Conservation (phyloP, 2,888 invertebrate species). For the Pimpla rufipes region DNA sequence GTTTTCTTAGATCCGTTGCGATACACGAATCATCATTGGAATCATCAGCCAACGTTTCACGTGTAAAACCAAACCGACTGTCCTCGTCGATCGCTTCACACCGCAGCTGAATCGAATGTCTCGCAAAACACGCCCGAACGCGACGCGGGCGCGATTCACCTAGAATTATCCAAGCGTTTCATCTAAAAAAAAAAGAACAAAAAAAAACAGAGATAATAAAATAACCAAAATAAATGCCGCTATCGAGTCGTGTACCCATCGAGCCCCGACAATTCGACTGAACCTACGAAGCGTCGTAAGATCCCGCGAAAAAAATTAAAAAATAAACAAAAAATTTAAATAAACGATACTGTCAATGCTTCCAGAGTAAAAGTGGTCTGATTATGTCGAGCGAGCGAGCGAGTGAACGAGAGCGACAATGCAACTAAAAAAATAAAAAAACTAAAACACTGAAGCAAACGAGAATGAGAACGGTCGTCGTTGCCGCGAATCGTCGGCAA, state of each 20-base stretch:
- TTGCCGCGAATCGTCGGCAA: slow-evolving; percentile 59
- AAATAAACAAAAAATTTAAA: slow-evolving; percentile 53
- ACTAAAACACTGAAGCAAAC: slow-evolving; percentile 38
- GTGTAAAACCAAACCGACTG: background rate
- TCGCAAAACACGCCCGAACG: slow-evolving; percentile 9
- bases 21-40: slow-evolving; percentile 48
- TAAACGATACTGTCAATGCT: slow-evolving; percentile 72
- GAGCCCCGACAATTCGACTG: slow-evolving; percentile 53
- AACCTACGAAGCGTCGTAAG: slow-evolving; percentile 48
- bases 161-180: slow-evolving; percentile 49
- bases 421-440: slow-evolving; percentile 42
- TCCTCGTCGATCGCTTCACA: slow-evolving; percentile 34
- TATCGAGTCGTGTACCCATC: slow-evolving; percentile 42
- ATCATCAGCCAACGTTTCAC: slow-evolving; percentile 43
- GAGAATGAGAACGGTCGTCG: slow-evolving; percentile 47
- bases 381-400: slow-evolving; percentile 59
- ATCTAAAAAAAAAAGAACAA: slow-evolving; percentile 22
- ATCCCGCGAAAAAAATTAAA: slow-evolving; percentile 59
- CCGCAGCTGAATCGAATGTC: slow-evolving; percentile 21
- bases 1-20: slow-evolving; percentile 34
- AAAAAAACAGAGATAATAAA: too few species aligned
- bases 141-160: slow-evolving; percentile 21
- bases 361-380: slow-evolving; percentile 69
- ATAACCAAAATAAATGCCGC: slow-evolving; percentile 44
- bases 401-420: slow-evolving; percentile 37